Percentiles rank a stretch among this genome's conserved stretches.
These are phyloP conservation scores for Leptopilina syphax DNA, from an alignment of 2,888 invertebrate species.

Conservation along the genomic window DNA sequence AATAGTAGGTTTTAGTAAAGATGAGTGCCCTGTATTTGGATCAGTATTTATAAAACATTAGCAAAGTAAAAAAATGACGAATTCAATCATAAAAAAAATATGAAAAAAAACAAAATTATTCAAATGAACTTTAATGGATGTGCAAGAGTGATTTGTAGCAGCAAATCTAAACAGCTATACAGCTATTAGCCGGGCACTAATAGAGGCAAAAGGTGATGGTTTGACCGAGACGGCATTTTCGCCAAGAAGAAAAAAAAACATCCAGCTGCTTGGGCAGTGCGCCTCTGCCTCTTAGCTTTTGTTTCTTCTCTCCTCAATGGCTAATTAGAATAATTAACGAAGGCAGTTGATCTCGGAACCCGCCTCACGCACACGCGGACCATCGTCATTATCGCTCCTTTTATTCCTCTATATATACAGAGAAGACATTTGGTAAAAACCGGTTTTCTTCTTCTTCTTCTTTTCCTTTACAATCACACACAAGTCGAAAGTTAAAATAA, in stretches of 20 bases:
- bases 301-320: constrained; percentile 11
- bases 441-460: background rate
- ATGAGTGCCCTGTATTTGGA: too few relatives aligned
- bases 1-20: too few relatives aligned
- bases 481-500: background rate
- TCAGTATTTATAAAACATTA: too few relatives aligned
- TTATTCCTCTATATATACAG: background rate
- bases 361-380: constrained; percentile 21
- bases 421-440: background rate
- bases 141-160: background rate
- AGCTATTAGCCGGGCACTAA: constrained; percentile 10
- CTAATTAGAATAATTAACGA: constrained; percentile 32
- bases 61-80: too few relatives aligned
- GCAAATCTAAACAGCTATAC: background rate
- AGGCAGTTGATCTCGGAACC: constrained; percentile 20
- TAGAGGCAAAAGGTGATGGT: background rate
- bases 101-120: background rate
- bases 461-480: too few relatives aligned
- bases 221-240: background rate
- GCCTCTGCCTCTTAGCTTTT: constrained; percentile 11
- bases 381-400: constrained; percentile 14
- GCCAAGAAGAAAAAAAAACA: background rate
- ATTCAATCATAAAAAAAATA: background rate
- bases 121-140: background rate
- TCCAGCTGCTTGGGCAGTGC: background rate